Base-by-base conservation (phyloP, 2,888 invertebrate species). In the Leptogaster cylindrica region DNA sequence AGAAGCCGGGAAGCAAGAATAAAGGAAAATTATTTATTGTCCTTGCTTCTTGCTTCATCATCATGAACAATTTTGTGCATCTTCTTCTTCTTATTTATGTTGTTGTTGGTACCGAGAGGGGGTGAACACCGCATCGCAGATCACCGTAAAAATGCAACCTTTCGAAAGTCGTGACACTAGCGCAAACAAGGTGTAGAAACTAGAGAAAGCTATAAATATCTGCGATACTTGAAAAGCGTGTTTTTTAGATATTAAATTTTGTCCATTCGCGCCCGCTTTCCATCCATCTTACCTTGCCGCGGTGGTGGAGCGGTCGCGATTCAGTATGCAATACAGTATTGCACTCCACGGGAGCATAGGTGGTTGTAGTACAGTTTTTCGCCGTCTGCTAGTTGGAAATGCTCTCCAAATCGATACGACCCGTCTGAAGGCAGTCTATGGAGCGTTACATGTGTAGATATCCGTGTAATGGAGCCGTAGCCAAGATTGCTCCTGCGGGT, bases 341-440 rank as follows among this genome's bases (percentile, higher is more conserved):
- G n/a, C n/a, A n/a, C n/a, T n/a, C n/a, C n/a, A n/a, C n/a, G n/a
- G n/a, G n/a, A n/a, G n/a, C n/a, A n/a, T n/a, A n/a, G n/a, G n/a
- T n/a, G n/a, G n/a, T n/a, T 46, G 14, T 55, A 36, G 36, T 36
- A 36, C 36, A 36, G 36, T n/a, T 36, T 55, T 55, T 55, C 55
- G n/a, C 39, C 39, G 55, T 55, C 55, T 55, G 55, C 23, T 36
- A 33, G 23, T 39, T 55, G 55, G 39, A 55, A 55, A 31, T 55
- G 55, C 36, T 36, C 39, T 33, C 12, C 55, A 55, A 55, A 55
- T 55, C 55, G 55, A 55, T 55, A 55, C 55, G 55, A 14, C 55
- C 55, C 14, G 55, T 55, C 55, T 55, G 55, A 55, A 55, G 55
- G 39, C 36, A 55, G 55, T 55, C 55, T 55, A 20, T 55, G 36